Base-by-base conservation (phyloP, 1,140 invertebrate genomes). In the Idris sp. region DNA sequence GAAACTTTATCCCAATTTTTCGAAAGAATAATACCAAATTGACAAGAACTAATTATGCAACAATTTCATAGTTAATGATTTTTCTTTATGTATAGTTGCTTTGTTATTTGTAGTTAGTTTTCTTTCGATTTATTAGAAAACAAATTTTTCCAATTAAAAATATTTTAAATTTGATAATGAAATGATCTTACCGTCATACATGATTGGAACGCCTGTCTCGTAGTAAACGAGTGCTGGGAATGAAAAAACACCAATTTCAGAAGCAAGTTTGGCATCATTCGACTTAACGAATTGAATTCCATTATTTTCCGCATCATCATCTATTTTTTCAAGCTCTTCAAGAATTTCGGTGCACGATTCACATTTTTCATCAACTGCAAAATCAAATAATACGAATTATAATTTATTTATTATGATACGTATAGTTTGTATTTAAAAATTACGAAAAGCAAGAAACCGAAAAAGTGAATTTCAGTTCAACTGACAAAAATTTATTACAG, bases 231-330 rank as follows among this genome's bases (percentile, higher is more conserved):
- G 88, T 43, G 94, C 94, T 53, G 95, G 95, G 79, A 97, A 95
- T 79, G 94, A 94, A 83, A 95, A 96, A 79, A 98, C 95, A 46
- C 95, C 95, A 79, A 97, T 93, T 88, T 96, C 94, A 28, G 96
- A 94, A 2, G 96, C 96, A 36, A 96, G 85, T 85, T 95, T 94
- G 13, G 93, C 90, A 87, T 97, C 96, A 80, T 94, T 96, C 0
- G 95, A 96, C 83, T 97, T 97, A 4, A 98, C 96, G 86, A 98
- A 97, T 85, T 97, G 95, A 77, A 97, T 96, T 58, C 95, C 95
- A 77, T 96, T 92, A 78, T 96, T 92, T 81, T 97, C 95, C 5
- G 95, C 95, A 74, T 97, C 95, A 85, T 97, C 96, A 80, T 97
- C 96, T 79, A 98, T 97, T 26, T 94, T 97, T 88, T 98, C 96